These are phyloP conservation scores for Oscheius myriophilus DNA, from an alignment of 2,888 invertebrate species.

Conservation along the genomic window DNA sequence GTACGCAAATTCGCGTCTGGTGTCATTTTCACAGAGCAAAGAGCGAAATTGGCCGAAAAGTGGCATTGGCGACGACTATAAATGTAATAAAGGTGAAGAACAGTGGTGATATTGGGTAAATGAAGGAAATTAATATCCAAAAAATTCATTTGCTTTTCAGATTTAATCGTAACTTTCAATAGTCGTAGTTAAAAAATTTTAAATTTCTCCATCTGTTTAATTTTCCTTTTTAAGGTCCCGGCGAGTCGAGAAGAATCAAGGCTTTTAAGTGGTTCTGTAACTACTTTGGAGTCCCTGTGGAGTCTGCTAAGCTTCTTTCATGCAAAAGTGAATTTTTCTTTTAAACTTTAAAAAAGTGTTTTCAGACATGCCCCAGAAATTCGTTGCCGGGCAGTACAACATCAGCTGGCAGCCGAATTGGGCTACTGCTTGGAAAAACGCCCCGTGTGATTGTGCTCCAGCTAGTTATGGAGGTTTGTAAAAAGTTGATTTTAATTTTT, in stretches of 20 bases:
- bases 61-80: too few species aligned
- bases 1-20: too few species aligned
- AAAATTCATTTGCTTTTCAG: too few species aligned
- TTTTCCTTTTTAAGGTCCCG: conserved; percentile 46
- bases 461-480: conserved; percentile 55
- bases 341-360: neutral
- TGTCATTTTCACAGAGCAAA: too few species aligned
- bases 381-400: conserved; percentile 53
- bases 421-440: conserved; percentile 58
- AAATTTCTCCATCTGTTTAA: too few species aligned
- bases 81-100: too few species aligned
- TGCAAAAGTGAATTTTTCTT: conserved; percentile 47
- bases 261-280: conserved; percentile 67
- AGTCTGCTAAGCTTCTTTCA: conserved; percentile 39
- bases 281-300: conserved; percentile 57
- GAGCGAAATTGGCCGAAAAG: too few species aligned
- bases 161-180: too few species aligned
- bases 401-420: conserved; percentile 62
- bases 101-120: too few species aligned
- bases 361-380: conserved; percentile 56
- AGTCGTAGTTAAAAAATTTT: too few species aligned
- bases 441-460: conserved; percentile 61
- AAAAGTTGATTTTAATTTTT: too few species aligned
- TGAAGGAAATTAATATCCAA: too few species aligned
- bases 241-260: conserved; percentile 64